phyloP scores from a whole-genome alignment of 2,888 invertebrate genomes.

The Dryocosmus kuriphilus region DNA sequence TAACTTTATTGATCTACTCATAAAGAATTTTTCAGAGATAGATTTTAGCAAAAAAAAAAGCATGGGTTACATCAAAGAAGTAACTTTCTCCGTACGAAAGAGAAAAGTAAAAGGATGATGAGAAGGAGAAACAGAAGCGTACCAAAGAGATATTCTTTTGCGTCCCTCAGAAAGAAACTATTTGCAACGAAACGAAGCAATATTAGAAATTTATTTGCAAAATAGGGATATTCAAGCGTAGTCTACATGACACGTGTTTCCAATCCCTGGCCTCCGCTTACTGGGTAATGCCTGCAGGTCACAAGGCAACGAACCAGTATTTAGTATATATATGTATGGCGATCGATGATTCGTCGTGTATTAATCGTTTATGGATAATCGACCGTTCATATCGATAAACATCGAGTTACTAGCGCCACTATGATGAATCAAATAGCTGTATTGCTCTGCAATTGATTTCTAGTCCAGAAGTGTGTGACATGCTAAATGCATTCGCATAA shows the following conservation, averaged over 20 bases:
- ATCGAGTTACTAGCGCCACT: constrained; percentile 22
- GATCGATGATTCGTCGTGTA: constrained; percentile 29
- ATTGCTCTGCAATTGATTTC: constrained; percentile 28
- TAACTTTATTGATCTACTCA: too few relatives aligned
- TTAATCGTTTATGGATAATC: constrained; percentile 37
- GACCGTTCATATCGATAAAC: constrained; percentile 34
- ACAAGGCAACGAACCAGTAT: constrained; percentile 14
- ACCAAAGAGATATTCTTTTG: too few relatives aligned
- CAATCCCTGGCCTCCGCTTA: constrained; percentile 17
- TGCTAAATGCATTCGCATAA: constrained; percentile 12
- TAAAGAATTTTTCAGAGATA: too few relatives aligned
- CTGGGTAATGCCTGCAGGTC: constrained; percentile 18
- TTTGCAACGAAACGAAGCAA: too few relatives aligned
- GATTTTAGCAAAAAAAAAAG: too few relatives aligned
- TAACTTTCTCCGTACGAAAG: too few relatives aligned
- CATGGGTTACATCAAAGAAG: too few relatives aligned
- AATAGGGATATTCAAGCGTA: too few relatives aligned
- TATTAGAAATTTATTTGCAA: too few relatives aligned
- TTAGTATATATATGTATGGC: not conserved
- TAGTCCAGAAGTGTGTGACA: constrained; percentile 14
- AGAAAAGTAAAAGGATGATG: too few relatives aligned
- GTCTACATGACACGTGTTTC: not conserved
- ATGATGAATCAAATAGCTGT: constrained; percentile 16
- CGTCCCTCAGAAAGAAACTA: too few relatives aligned
- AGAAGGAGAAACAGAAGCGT: too few relatives aligned